A percentile compares a stretch with the other conserved stretches of the same genome.
phyloP scores from a whole-genome alignment of 1,140 invertebrate species.

The Melanaphis sacchari region DNA sequence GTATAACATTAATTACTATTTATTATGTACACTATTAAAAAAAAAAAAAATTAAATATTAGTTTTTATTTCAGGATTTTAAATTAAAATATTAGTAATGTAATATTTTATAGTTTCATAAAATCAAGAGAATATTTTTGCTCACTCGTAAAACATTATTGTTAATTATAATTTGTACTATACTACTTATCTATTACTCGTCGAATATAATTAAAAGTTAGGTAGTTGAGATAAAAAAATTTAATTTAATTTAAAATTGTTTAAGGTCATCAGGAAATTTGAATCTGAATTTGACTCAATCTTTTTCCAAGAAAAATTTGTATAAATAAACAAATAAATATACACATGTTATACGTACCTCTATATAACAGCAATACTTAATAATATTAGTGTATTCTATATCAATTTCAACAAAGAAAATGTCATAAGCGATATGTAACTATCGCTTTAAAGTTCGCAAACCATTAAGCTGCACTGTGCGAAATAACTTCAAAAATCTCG shows the following conservation, averaged over 20 bases:
- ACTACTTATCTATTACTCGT: neutral
- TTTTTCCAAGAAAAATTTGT: constrained; percentile 1
- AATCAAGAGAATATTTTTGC: neutral
- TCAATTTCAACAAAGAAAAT: neutral
- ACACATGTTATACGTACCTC: neutral
- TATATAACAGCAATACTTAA: neutral
- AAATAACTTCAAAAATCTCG: neutral
- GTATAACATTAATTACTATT: no score
- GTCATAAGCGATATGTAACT: neutral
- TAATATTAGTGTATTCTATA: neutral
- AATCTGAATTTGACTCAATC: neutral
- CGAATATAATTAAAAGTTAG: neutral
- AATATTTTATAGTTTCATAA: neutral
- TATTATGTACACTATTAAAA: neutral
- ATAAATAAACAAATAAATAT: neutral
- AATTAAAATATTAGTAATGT: neutral
- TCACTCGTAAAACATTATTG: neutral
- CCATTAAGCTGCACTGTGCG: neutral
- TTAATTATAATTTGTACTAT: neutral
- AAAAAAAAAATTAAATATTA: neutral
- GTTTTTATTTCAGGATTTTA: neutral
- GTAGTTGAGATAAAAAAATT: neutral
- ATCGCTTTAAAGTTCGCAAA: neutral
- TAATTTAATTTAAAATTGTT: neutral
- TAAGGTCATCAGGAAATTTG: constrained; percentile 14